These are phyloP conservation scores for Tamias sibiricus DNA, from an alignment of 2,113 vertebrate genomes.

Conservation along the genomic window DNA sequence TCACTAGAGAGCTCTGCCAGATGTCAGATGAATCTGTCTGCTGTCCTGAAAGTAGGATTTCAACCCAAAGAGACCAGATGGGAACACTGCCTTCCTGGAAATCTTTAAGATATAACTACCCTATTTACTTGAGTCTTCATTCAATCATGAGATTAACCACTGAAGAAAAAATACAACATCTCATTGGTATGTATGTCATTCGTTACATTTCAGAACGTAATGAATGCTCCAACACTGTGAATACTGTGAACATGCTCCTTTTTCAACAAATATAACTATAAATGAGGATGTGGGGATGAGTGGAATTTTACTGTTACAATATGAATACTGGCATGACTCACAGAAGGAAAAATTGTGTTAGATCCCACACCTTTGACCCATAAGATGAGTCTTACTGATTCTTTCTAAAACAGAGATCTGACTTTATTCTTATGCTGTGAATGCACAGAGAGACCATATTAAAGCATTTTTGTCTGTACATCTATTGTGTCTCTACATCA, in stretches of 20 bases:
- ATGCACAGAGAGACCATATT: conserved; percentile 19
- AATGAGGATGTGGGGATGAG: conserved; percentile 43
- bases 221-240: background rate
- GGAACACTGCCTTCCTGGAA: background rate
- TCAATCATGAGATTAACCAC: background rate
- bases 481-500: conserved; percentile 9
- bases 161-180: background rate
- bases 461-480: conserved; percentile 53
- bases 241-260: background rate
- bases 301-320: background rate
- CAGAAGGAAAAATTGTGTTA: conserved; percentile 35
- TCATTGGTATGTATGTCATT: background rate
- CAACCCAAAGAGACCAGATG: background rate
- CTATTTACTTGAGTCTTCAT: background rate
- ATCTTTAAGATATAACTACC: background rate
- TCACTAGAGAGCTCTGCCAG: background rate
- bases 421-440: conserved; percentile 10
- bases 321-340: background rate
- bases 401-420: conserved; percentile 20
- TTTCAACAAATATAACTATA: background rate
- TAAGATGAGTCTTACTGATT: background rate
- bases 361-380: background rate
- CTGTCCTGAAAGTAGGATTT: conserved; percentile 12
- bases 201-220: conserved; percentile 9
- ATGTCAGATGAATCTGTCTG: background rate